Conservation (phyloP, 2,888 invertebrate species). For the Catocala sponsa region DNA sequence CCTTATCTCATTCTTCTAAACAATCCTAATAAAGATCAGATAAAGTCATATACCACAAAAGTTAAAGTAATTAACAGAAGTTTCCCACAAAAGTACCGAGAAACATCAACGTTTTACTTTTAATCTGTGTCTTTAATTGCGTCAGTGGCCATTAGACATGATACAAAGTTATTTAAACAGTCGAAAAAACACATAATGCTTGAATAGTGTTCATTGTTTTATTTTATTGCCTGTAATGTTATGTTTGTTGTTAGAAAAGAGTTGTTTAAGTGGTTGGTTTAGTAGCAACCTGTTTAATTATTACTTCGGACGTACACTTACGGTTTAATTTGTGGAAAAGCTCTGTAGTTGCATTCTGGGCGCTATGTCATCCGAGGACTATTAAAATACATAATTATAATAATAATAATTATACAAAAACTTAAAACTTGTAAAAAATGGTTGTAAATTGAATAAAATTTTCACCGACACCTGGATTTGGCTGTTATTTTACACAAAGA, state of each 20-base stretch:
- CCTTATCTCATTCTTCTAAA: conserved; percentile 33
- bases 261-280: conserved; percentile 7
- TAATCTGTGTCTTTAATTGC: conserved; percentile 55
- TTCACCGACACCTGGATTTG: too few species aligned
- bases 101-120: conserved; percentile 55
- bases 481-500: too few species aligned
- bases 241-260: conserved; percentile 4
- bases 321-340: too few species aligned
- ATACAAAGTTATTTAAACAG: conserved; percentile 25
- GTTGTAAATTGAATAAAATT: too few species aligned
- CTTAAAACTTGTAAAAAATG: too few species aligned
- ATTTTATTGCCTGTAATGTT: conserved; percentile 8
- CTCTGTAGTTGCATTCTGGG: too few species aligned
- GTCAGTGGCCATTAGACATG: conserved; percentile 41
- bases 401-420: too few species aligned
- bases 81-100: conserved; percentile 61
- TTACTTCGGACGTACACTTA: neutral
- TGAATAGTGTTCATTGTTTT: conserved; percentile 15
- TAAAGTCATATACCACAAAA: conserved; percentile 44
- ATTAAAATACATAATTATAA: too few species aligned
- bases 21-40: conserved; percentile 40
- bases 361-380: too few species aligned
- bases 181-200: conserved; percentile 23
- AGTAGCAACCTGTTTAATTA: conserved; percentile 13
- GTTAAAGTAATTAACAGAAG: conserved; percentile 55